These are phyloP conservation scores for Camelus dromedarius DNA, from an alignment of 2,113 vertebrate genomes.

Conservation along the genomic window DNA sequence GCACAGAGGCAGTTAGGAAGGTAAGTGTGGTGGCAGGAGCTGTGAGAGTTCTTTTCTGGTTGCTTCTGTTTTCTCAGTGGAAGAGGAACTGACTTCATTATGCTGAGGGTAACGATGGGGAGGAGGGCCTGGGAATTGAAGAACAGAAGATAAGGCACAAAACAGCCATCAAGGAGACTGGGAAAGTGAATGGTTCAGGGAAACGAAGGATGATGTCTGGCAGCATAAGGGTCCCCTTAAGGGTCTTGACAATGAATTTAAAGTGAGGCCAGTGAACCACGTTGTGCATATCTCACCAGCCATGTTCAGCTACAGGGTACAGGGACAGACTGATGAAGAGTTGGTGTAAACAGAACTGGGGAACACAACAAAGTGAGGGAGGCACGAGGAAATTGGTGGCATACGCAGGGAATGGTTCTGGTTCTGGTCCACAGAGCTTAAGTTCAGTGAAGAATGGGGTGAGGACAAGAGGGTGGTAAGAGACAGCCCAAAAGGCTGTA, in stretches of 20 bases:
- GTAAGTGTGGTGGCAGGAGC: not conserved
- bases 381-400: rapidly evolving
- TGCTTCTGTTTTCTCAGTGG: not conserved
- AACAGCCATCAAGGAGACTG: not conserved
- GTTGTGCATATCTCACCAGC: not conserved
- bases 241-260: not conserved
- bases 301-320: rapidly evolving
- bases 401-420: too few species aligned
- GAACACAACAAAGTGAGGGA: not conserved
- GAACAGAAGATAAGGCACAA: rapidly evolving
- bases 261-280: not conserved
- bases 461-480: not conserved
- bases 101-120: not conserved
- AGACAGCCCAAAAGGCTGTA: not conserved
- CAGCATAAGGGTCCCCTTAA: not conserved
- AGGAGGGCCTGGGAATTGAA: not conserved
- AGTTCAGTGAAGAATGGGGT: not conserved
- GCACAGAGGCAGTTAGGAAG: not conserved
- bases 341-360: not conserved
- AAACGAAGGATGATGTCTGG: not conserved
- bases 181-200: not conserved
- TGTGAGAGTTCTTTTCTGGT: not conserved
- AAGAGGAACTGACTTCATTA: not conserved
- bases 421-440: not conserved
- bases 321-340: not conserved